phyloP scores from a whole-genome alignment of 2,113 vertebrate species.

The Psophia crepitans region DNA sequence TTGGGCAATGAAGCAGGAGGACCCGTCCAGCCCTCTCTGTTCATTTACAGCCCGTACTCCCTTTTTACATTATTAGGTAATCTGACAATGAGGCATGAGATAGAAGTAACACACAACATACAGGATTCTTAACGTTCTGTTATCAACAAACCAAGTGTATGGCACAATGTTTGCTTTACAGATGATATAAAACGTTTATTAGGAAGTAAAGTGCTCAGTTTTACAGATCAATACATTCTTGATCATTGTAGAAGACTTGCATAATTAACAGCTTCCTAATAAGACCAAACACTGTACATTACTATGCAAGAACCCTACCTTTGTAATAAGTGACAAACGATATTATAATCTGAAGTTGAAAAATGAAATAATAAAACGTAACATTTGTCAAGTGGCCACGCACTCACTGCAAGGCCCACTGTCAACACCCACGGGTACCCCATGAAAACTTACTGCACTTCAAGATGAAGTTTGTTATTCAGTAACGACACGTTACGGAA shows the following conservation, averaged over 20 bases:
- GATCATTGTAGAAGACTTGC: conserved; percentile 8
- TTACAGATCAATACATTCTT: conserved; percentile 60
- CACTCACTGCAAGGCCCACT: conserved; percentile 56
- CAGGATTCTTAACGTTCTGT: neutral
- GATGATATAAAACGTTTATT: conserved; percentile 68
- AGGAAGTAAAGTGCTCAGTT: conserved; percentile 68
- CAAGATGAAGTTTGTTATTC: conserved; percentile 96
- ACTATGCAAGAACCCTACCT: neutral
- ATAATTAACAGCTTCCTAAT: conserved; percentile 47
- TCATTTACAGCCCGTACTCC: neutral
- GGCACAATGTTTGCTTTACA: neutral
- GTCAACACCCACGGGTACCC: conserved; percentile 78
- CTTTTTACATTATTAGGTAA: neutral
- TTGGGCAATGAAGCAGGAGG: neutral
- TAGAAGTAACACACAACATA: neutral
- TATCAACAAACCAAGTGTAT: neutral
- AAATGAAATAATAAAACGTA: neutral
- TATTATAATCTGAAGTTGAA: neutral
- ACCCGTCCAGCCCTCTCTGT: neutral
- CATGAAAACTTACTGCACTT: conserved; percentile 89
- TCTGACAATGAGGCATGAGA: neutral
- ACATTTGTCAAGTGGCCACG: conserved; percentile 55
- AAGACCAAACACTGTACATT: neutral
- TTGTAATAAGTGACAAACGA: neutral
- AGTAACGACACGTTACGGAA: conserved; percentile 67